Base-by-base conservation (phyloP, 2,113 vertebrate species). In the Gallinago media region DNA sequence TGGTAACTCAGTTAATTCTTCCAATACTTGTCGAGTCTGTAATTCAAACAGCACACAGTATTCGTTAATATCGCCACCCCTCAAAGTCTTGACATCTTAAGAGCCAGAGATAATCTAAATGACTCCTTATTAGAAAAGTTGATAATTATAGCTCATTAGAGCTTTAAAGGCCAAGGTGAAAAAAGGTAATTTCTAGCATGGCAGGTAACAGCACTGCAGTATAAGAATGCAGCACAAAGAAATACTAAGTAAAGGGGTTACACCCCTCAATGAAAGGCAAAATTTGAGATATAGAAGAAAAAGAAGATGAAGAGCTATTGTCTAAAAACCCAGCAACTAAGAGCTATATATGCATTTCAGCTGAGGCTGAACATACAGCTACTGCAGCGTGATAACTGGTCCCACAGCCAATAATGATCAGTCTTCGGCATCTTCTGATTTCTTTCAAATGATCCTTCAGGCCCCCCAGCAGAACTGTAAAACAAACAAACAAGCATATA, bases 401-500 rank as follows among this genome's bases (percentile, higher is more conserved):
- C 58, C 99, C 99, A 88, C 99, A 99, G 95, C 99, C 99, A 84
- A 99, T 99, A 93, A 99, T 79, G 26, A 99, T 99, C 79, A 99
- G 94, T 49, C 99, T 98, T 13, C 99, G 97, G 97, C 99, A 99
- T 16, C 99, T 98, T 92, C 98, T 99, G 87, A 99, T 99, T 97
- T 99, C 99, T 92, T 99, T 99, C 96, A 99, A 79, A 82, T 99
- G 99, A 92, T 99, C 99, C 94, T 99, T 99, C 85, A 99, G 96
- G 40, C 99, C 99, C 0, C 99, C 99, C 32, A 99, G 98, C 56
- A 99, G 61, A 96, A 99, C 99, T 99, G 95, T 12, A 87, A 88
- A 88, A 67, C 75, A 50, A 92, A 86, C 20, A 80, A n/a, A 5
- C 18, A 42, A 68, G n/a, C 19, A 61, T 18, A 2, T 8, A 71